These are phyloP conservation scores for Drosophila pseudotalamancana DNA, from an alignment of 2,888 invertebrate species.

Conservation along the genomic window DNA sequence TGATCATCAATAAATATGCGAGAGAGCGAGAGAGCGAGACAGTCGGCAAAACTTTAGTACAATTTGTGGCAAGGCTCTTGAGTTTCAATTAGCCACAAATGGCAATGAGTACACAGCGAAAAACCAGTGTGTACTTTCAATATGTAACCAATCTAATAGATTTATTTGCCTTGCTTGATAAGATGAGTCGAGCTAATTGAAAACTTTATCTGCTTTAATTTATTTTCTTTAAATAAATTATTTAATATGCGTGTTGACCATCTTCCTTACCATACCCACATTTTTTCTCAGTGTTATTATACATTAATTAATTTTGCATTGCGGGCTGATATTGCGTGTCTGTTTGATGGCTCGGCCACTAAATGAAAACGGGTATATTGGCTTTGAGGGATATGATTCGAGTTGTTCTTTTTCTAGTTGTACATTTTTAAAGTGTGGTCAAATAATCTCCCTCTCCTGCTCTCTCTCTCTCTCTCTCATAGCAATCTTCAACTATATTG, in stretches of 20 bases:
- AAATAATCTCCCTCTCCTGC: too few relatives aligned
- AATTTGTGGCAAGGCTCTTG: neutral
- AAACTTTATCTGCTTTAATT: too few relatives aligned
- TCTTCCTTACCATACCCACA: neutral
- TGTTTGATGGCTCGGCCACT: neutral
- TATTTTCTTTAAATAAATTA: neutral
- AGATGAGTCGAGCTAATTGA: too few relatives aligned
- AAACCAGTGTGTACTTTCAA: neutral
- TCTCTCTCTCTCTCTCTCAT: too few relatives aligned
- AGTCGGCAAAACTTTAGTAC: slow-evolving; percentile 6
- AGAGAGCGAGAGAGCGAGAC: slow-evolving; percentile 3
- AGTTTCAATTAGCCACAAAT: slow-evolving; percentile 5
- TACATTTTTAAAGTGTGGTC: too few relatives aligned
- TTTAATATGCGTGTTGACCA: neutral
- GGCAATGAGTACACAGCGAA: neutral
- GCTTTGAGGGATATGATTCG: too few relatives aligned
- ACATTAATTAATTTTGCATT: neutral
- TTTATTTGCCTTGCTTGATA: too few relatives aligned
- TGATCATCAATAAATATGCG: slow-evolving; percentile 11
- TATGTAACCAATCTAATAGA: too few relatives aligned
- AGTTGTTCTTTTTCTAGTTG: too few relatives aligned
- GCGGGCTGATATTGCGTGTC: too few relatives aligned
- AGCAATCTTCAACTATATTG: too few relatives aligned
- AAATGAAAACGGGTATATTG: neutral
- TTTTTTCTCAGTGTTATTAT: neutral